Evolutionary conservation across 2,888 invertebrate genomes (phyloP), one percentile per base, ranked within the genome.

Genomic region (Selenia dentaria): DNA sequence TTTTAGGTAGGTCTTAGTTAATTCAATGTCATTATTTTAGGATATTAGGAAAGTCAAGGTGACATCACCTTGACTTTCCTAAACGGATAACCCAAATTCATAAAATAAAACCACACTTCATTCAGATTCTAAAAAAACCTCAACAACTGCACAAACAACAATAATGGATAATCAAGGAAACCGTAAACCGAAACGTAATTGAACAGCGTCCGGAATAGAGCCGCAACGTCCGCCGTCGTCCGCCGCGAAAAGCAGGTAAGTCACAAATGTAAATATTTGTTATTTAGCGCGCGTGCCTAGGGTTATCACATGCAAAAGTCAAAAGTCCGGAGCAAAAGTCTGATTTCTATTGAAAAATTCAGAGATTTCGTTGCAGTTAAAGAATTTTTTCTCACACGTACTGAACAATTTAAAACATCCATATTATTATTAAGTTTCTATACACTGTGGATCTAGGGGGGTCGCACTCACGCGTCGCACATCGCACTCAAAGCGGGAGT

Each of bases 201-300:
- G 8, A 16, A 27, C 28, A 12, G 25, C 4, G 27, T 11, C 27
- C 4, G 11, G 14, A 36, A 36, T 31, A 26, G 43, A n/a, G 8
- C 25, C 26, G 6, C 13, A n/a, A 10, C 14, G 10, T 6, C 20
- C 27, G 18, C 32, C 33, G 27, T 12, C 33, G 13, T 45, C 38
- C 45, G 54, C 48, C 59, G 63, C 66, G 54, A 70, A 70, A 60
- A 57, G 48, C 59, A 62, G 58, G 68, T 68, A 68, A 67, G 62
- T 66, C 53, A 28, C 43, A 61, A 70, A 68, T 47, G 74, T 76
- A 78, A 83, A 83, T 81, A 80, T 83, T 83, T 76, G 76, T 64
- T 61, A 70, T 72, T 78, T 76, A 74, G 64, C 70, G 57, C 51
- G 52, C 42, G 51, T 46, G 47, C 46, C 37, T n/a, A n/a, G 51